Evolutionary conservation across 1,140 invertebrate species (phyloP).

Genomic region (Matsumurasca onukii): DNA sequence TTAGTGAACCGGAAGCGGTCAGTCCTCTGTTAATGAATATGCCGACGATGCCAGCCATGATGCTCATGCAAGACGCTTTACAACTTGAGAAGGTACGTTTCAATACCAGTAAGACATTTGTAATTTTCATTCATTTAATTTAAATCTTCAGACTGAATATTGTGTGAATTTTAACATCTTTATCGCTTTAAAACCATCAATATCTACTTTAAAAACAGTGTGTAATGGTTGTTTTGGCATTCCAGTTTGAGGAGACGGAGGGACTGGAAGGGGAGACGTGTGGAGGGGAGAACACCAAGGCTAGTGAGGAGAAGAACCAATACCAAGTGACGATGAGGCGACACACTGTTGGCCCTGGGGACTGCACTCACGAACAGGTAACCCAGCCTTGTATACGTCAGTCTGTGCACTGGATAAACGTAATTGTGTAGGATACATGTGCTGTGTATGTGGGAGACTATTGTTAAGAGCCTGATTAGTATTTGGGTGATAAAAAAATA

Average conservation of each 20-base stretch:
- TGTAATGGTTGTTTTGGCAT: no score
- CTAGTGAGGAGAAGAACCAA: slow-evolving; percentile 34
- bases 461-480: no score
- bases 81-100: slow-evolving; percentile 67
- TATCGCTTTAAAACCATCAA: background rate
- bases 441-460: no score
- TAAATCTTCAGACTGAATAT: background rate
- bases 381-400: no score
- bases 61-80: slow-evolving; percentile 59
- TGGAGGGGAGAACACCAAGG: slow-evolving; percentile 45
- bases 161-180: background rate
- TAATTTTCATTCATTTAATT: slow-evolving; percentile 1
- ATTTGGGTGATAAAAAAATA: no score
- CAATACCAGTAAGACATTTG: background rate
- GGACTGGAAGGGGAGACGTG: slow-evolving; percentile 59
- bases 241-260: slow-evolving; percentile 63
- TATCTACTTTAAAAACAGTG: background rate
- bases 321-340: slow-evolving; percentile 63
- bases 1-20: slow-evolving; percentile 34
- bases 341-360: slow-evolving; percentile 91
- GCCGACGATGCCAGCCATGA: slow-evolving; percentile 59
- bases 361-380: slow-evolving; percentile 72
- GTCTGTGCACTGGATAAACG: no score
- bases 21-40: slow-evolving; percentile 58
- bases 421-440: no score